Evolutionary conservation across 2,888 invertebrate species (phyloP), one percentile per base, ranked within the genome.

Genomic region (Meghimatium bilineatum): DNA sequence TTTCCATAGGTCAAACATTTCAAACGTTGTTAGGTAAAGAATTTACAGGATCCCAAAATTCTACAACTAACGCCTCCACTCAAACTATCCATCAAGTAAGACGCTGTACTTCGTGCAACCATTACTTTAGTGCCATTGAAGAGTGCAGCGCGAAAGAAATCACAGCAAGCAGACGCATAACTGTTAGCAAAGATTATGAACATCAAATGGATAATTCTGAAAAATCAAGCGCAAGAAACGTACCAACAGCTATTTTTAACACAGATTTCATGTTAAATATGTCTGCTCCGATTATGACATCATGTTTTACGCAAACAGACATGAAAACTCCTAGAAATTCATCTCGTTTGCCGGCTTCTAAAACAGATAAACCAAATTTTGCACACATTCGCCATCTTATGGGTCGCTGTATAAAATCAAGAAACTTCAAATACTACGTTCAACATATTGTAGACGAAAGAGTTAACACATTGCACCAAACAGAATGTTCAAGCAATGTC

Each of bases 291-390:
- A 17, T 44, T 6, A 38, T 29, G 66, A n/a, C 32, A 8, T 66
- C 72, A 3, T 81, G 81, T 38, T 81, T 34, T 63, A 81, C 81
- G 1, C 81, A 81, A 56, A 81, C 81, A 10, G 81, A 74, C 12
- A 5, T n/a, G 29, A 26, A 1, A 2, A 12, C 38, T 44, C 17
- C 29, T 1, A 44, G 56, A 32, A 17, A 26, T 1, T 8, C 34
- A 23, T 72, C 56, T 29, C n/a, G 60, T n/a, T 23, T 38, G 14
- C 38, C 74, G 23, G 23, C 26, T 3, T 17, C 52, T 23, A 69
- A 69, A 52, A 20, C 20, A 36, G 56, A 69, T 14, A 36, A 10
- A 36, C 44, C 71, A 29, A 26, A 36, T 14, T 23, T 29, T 1
- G 38, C 63, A 29, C 38, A 81, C 8, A 63, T 81, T 63, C 72